Evolutionary conservation across 2,797 vertebrate species (phyloP).

Genomic region (Muscicapa striata): DNA sequence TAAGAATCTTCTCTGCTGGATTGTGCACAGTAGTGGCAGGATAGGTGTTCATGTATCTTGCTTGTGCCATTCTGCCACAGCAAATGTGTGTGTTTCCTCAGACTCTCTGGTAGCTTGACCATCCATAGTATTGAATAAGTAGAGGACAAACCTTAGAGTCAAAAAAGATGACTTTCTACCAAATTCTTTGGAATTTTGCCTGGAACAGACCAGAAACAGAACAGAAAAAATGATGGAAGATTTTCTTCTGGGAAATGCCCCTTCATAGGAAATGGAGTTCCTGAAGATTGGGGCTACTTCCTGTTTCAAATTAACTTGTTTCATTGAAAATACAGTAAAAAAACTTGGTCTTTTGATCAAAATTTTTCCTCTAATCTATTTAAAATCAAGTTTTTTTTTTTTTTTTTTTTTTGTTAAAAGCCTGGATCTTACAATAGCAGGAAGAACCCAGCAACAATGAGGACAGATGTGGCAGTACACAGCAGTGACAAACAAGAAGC

Average conservation of each 20-base stretch:
- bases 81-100: neutral
- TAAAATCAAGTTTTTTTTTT: neutral
- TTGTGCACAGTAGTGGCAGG: neutral
- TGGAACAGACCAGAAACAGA: neutral
- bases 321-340: neutral
- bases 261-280: neutral
- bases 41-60: neutral
- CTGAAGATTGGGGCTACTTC: neutral
- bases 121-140: neutral
- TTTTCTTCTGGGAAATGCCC: neutral
- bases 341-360: neutral
- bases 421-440: neutral
- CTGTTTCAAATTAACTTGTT: neutral
- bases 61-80: neutral
- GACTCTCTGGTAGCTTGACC: neutral
- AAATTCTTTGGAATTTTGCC: neutral
- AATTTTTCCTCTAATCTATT: neutral
- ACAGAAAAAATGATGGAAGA: neutral
- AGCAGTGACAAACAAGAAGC: neutral
- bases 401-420: neutral
- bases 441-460: neutral
- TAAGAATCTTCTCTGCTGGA: neutral
- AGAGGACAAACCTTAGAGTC: neutral
- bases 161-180: neutral
- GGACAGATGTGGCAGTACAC: neutral